Conservation (phyloP, 2,113 vertebrate genomes). For the Odocoileus hemionus region DNA sequence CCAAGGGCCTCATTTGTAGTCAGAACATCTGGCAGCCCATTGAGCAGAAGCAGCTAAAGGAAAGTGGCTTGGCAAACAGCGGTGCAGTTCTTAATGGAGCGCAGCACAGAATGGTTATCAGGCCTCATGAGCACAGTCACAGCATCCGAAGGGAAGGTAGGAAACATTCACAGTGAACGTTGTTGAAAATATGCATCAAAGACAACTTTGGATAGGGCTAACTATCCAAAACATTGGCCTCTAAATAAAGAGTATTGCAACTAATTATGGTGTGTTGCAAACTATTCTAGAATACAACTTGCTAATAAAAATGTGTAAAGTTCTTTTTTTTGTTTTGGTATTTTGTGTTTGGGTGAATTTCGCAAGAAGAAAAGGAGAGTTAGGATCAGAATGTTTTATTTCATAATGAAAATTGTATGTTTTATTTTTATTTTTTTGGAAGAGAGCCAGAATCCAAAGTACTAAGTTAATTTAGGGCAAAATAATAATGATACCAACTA, state of each 20-base stretch:
- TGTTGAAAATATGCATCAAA: background rate
- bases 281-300: background rate
- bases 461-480: background rate
- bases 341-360: background rate
- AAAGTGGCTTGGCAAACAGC: background rate
- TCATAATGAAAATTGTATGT: background rate
- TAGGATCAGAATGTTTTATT: background rate
- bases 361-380: background rate
- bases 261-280: background rate
- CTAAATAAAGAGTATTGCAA: background rate
- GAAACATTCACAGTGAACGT: background rate
- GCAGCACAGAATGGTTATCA: background rate
- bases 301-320: background rate
- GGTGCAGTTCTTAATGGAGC: background rate
- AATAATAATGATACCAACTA: background rate
- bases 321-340: background rate
- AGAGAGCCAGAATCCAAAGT: background rate
- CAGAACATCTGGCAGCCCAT: background rate
- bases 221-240: background rate
- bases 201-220: background rate
- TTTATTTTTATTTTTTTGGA: conserved; percentile 29
- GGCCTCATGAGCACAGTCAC: background rate
- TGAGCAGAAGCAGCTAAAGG: background rate
- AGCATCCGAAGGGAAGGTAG: background rate
- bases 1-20: background rate